A percentile compares a stretch with the other conserved stretches of the same genome.
These are phyloP conservation scores for Poecilia velifera DNA, from an alignment of 2,797 vertebrate genomes.

Conservation along the genomic window DNA sequence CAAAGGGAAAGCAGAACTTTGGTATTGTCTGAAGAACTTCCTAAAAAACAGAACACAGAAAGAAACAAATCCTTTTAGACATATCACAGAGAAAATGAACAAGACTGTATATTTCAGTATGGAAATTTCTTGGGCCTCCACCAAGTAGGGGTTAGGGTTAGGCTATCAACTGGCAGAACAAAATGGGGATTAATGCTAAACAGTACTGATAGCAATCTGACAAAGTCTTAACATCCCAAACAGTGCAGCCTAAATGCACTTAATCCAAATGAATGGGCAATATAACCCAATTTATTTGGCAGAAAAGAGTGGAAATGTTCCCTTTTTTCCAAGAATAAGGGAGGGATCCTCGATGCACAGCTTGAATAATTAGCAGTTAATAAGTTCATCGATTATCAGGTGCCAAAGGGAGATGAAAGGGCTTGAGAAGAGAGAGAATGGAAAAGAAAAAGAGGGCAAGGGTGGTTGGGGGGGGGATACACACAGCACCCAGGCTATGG, in stretches of 20 bases:
- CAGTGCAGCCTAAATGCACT: conserved; percentile 67
- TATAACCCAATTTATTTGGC: conserved; percentile 68
- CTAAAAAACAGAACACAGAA: conserved; percentile 80
- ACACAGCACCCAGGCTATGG: conserved; percentile 73
- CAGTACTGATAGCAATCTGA: conserved; percentile 73
- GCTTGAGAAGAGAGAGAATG: conserved; percentile 42
- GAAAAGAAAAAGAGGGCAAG: conserved; percentile 30
- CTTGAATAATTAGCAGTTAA: conserved; percentile 91
- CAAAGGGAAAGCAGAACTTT: conserved; percentile 99
- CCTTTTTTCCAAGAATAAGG: conserved; percentile 44
- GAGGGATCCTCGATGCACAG: conserved; percentile 76
- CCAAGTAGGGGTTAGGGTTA: conserved; percentile 42
- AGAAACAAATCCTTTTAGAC: conserved; percentile 26
- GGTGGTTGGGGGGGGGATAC: conserved; percentile 7
- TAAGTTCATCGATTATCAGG: conserved; percentile 87
- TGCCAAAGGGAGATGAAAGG: conserved; percentile 84
- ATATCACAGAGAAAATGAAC: conserved; percentile 44
- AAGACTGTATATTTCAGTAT: conserved; percentile 40
- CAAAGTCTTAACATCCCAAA: conserved; percentile 66
- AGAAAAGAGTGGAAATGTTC: conserved; percentile 48
- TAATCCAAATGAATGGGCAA: conserved; percentile 77
- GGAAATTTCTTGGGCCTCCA: conserved; percentile 51
- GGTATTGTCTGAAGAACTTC: conserved; percentile 93
- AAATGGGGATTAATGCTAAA: conserved; percentile 75
- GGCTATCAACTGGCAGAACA: conserved; percentile 62